Evolutionary conservation across 1,140 invertebrate genomes (phyloP), one percentile per base, ranked within the genome.

Genomic region (Dendrolimus punctatus): DNA sequence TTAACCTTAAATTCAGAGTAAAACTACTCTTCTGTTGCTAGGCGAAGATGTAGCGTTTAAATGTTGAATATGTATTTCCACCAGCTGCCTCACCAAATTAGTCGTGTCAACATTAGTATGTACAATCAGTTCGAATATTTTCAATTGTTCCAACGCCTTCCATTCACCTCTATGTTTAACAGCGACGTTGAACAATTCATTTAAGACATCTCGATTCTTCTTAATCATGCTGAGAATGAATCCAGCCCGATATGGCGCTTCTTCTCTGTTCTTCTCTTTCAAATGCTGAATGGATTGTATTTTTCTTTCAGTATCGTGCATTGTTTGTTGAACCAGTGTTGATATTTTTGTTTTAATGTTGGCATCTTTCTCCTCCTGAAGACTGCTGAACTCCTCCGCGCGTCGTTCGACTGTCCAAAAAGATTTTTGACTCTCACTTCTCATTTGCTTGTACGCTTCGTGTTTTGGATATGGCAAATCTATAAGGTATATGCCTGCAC

Each of bases 31-130:
- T 42, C 60, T 75, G 23, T 23, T 23, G 23, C 23, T 23, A 23
- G 23, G 23, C 39, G 41, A 64, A 9, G 46, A 39, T n/a, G 48
- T 40, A 39, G 67, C 23, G 44, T 81, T 80, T 36, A 74, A 37
- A 47, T 75, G n/a, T 36, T 73, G 62, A 0, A 78, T 43, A 49
- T 80, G 76, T 8, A 79, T 62, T 41, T 84, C 76, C 2, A 84
- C 61, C 4, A 84, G 58, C 44, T 84, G 80, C 8, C 74, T 55
- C 5, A 82, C 68, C n/a, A 84, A 54, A 47, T 84, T 76, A 0
- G 68, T 76, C 0, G 74, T 80, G 36, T 84, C 80, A 0, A 84
- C 79, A 48, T 82, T 84, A 0, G 79, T 76, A 10, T 82, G 77
- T 2, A 84, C 73, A 6, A 84, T 76, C 6, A 79, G 49, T 49